These are phyloP conservation scores for Pionites leucogaster DNA, from an alignment of 2,113 vertebrate genomes.

Conservation along the genomic window DNA sequence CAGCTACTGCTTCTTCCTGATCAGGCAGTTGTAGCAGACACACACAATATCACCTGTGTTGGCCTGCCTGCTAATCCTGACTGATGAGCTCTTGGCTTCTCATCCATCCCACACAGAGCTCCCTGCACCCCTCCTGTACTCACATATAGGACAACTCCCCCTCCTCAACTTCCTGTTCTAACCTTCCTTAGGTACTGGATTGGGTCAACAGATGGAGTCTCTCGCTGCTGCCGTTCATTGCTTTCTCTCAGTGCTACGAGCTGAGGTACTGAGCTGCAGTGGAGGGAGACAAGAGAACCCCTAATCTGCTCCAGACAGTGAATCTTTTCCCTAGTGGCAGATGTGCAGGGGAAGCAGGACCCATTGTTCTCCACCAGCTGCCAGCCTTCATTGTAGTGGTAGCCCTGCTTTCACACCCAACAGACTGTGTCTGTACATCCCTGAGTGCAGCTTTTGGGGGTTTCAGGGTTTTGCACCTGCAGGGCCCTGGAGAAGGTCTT, in stretches of 20 bases:
- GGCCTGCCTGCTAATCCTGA: neutral
- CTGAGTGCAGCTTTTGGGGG: neutral
- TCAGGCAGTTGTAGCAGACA: neutral
- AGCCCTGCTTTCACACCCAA: neutral
- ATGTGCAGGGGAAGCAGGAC: neutral
- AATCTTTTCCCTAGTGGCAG: neutral
- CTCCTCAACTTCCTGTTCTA: neutral
- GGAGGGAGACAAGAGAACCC: neutral
- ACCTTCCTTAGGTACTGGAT: neutral
- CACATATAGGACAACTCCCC: neutral
- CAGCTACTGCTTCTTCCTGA: neutral
- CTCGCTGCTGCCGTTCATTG: neutral
- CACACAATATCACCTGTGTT: accelerated
- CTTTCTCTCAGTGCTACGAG: neutral
- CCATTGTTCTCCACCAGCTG: neutral
- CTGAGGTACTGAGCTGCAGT: neutral
- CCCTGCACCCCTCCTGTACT: neutral
- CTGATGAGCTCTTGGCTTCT: neutral
- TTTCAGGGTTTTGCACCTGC: neutral
- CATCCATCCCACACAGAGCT: neutral
- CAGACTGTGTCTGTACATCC: neutral
- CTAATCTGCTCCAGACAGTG: neutral
- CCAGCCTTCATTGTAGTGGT: neutral
- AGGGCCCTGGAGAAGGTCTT: neutral
- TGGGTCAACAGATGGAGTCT: neutral